These are phyloP conservation scores for Lasioglossum lativentre DNA, from an alignment of 2,888 invertebrate genomes.

Conservation along the genomic window DNA sequence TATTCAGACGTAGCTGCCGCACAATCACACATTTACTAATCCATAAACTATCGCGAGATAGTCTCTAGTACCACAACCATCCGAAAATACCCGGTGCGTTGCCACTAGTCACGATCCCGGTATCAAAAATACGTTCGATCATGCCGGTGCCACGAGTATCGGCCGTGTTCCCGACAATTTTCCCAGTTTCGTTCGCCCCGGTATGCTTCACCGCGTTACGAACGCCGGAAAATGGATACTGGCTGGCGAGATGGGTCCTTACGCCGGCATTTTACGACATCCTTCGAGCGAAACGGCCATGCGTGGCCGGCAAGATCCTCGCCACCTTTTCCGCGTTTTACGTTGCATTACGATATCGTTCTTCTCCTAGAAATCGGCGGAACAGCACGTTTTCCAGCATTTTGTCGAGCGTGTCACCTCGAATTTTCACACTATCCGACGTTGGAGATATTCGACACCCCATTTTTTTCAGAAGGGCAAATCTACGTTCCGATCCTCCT, in stretches of 20 bases:
- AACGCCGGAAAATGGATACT: constrained; percentile 51
- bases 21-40: constrained; percentile 59
- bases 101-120: not conserved
- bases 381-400: not conserved
- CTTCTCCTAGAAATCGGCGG: not conserved
- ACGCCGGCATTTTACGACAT: constrained; percentile 74
- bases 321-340: constrained; percentile 51
- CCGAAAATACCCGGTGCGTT: not conserved
- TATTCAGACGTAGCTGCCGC: constrained; percentile 36
- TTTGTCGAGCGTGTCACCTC: constrained; percentile 7
- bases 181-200: not conserved
- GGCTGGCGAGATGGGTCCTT: constrained; percentile 60
- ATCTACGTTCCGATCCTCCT: too few species aligned
- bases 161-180: not conserved
- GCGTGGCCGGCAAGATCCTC: constrained; percentile 67
- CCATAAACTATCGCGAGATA: constrained; percentile 35
- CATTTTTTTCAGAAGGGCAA: not conserved
- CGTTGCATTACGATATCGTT: constrained; percentile 15
- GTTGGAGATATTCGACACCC: not conserved
- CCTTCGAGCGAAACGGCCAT: constrained; percentile 72
- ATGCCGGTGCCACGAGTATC: not conserved
- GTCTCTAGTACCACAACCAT: constrained; percentile 21
- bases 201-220: not conserved
- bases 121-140: constrained; percentile 11
- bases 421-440: not conserved